Base-by-base conservation (phyloP, 2,797 vertebrate genomes). In the Phrynocephalus forsythii region DNA sequence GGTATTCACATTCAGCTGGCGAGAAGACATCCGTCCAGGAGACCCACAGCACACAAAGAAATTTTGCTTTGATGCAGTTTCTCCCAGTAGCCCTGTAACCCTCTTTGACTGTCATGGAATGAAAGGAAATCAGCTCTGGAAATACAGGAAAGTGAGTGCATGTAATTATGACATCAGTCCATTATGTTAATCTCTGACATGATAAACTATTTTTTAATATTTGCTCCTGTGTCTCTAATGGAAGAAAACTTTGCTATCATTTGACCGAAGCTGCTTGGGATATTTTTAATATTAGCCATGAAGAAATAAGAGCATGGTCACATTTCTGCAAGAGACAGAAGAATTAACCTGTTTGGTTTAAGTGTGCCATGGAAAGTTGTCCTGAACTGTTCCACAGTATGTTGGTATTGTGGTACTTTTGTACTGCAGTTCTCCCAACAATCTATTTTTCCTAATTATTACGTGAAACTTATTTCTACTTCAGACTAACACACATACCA, bases 71-170 rank as follows among this genome's bases (percentile, higher is more conserved):
- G 99, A 99, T 9, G 98, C 99, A 76, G 88, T 99, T 87, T 99
- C 98, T 44, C 97, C 98, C 95, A 98, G 95, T 95, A 99, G 98
- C 94, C 98, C 98, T 0, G 97, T 99, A 89, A 99, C 98, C 0
- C 97, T 99, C 88, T 99, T 98, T 3, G 98, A 99, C 95, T 99
- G 99, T 72, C 99, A 99, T 79, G 97, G 98, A 93, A 99, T 99
- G 98, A 99, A 97, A 94, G 99, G 99, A 1, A 99, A 99, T 96
- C 99, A 99, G 97, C 97, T 99, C 84, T 99, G 99, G 99, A 97
- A 96, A 94, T 99, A 99, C 94, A 95, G 97, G 67, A 97, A 97
- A 96, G 98, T 99, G 95, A 96, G 96, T 88, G 10, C 71, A 10
- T 52, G 0, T 11, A 5, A 0, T 8, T 6, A 4, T 63, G 60